These are phyloP conservation scores for Blastobasis lacticolella DNA, from an alignment of 2,888 invertebrate genomes.

Conservation along the genomic window DNA sequence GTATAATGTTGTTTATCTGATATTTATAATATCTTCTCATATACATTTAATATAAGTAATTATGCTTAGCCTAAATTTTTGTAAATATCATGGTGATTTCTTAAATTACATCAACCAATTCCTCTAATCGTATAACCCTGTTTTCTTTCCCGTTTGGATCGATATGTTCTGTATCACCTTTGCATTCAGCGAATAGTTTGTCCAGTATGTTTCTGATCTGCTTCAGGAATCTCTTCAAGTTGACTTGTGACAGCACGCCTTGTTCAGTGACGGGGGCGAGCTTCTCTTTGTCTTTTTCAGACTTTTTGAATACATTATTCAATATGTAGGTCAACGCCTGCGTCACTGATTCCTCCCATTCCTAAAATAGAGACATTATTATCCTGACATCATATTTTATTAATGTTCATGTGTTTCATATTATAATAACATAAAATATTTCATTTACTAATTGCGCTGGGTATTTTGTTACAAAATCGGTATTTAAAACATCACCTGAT, in stretches of 20 bases:
- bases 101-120: conserved; percentile 54
- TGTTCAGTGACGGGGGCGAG: conserved; percentile 67
- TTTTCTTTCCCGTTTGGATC: conserved; percentile 6
- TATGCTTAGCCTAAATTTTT: too few species aligned
- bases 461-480: too few species aligned
- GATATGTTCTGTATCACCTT: conserved; percentile 10
- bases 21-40: conserved; percentile 5
- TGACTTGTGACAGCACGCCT: conserved; percentile 53
- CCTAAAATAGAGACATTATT: conserved; percentile 59
- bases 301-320: conserved; percentile 76
- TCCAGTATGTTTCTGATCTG: conserved; percentile 54
- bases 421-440: too few species aligned
- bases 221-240: conserved; percentile 58
- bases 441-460: too few species aligned
- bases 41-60: too few species aligned
- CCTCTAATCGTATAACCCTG: conserved; percentile 49
- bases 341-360: conserved; percentile 86
- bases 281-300: conserved; percentile 77
- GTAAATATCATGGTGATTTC: conserved; percentile 8
- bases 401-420: too few species aligned
- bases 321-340: conserved; percentile 78
- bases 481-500: conserved; percentile 35
- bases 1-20: conserved; percentile 36
- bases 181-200: conserved; percentile 36
- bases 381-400: background rate